phyloP scores from a whole-genome alignment of 2,888 invertebrate genomes.

The Cryptops parisi region DNA sequence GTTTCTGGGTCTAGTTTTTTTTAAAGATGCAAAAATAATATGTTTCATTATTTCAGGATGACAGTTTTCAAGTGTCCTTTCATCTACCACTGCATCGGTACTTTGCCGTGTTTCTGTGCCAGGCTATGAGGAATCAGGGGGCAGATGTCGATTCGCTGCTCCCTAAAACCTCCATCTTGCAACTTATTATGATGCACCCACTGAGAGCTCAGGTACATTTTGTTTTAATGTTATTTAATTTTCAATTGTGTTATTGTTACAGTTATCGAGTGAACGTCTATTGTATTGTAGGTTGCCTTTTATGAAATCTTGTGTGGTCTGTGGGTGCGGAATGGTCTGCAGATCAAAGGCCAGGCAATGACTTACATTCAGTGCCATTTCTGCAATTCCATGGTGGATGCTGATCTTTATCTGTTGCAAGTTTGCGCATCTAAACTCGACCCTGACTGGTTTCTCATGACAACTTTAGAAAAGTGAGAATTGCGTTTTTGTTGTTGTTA shows the following conservation, averaged over 20 bases:
- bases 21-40: no score
- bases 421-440: slow-evolving; percentile 78
- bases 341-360: slow-evolving; percentile 98
- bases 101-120: slow-evolving; percentile 70
- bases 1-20: no score
- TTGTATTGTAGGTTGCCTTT: slow-evolving; percentile 66
- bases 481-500: slow-evolving; percentile 1
- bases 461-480: slow-evolving; percentile 69
- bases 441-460: slow-evolving; percentile 64
- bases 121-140: slow-evolving; percentile 63
- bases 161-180: slow-evolving; percentile 60
- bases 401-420: slow-evolving; percentile 89
- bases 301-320: slow-evolving; percentile 87
- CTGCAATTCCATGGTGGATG: slow-evolving; percentile 96
- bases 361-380: slow-evolving; percentile 98
- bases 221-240: no score
- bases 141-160: slow-evolving; percentile 60
- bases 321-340: slow-evolving; percentile 93
- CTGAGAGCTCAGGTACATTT: slow-evolving; percentile 81
- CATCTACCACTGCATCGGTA: slow-evolving; percentile 95
- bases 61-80: slow-evolving; percentile 63
- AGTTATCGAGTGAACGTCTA: no score
- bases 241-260: no score
- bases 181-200: slow-evolving; percentile 78
- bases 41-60: slow-evolving; percentile 20